Conservation (phyloP, 2,888 invertebrate species). For the Polymixis lichenea region DNA sequence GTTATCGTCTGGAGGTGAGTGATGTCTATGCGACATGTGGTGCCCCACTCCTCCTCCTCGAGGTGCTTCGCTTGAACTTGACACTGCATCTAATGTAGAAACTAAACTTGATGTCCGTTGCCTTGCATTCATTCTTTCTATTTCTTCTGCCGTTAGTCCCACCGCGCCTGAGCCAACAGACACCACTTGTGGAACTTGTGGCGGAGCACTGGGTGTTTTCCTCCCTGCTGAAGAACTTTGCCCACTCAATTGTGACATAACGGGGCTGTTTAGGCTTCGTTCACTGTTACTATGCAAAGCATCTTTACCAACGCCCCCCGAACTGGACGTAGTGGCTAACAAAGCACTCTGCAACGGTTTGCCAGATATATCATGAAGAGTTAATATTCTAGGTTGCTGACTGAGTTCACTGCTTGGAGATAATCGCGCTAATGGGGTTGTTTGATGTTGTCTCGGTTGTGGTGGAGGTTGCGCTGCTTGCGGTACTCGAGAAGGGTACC, state of each 20-base stretch:
- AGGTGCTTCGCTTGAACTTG: slow-evolving; percentile 96
- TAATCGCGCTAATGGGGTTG: slow-evolving; percentile 96
- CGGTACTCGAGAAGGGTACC: slow-evolving; percentile 94
- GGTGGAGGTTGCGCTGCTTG: slow-evolving; percentile 93
- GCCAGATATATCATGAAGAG: slow-evolving; percentile 97
- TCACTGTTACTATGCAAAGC: slow-evolving; percentile 97
- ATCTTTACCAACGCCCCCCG: slow-evolving; percentile 96
- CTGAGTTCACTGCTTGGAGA: slow-evolving; percentile 98
- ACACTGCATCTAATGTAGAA: slow-evolving; percentile 98
- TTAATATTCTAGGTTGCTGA: slow-evolving; percentile 97
- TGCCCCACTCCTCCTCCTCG: slow-evolving; percentile 92
- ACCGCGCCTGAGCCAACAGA: slow-evolving; percentile 93
- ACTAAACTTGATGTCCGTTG: slow-evolving; percentile 97
- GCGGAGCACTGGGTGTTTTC: slow-evolving; percentile 92
- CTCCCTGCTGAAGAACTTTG: slow-evolving; percentile 95
- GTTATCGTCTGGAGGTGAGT: slow-evolving; percentile 93
- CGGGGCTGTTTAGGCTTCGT: slow-evolving; percentile 97
- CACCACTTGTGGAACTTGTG: slow-evolving; percentile 92
- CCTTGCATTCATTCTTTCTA: slow-evolving; percentile 96
- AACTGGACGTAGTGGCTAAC: slow-evolving; percentile 96
- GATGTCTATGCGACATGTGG: slow-evolving; percentile 93
- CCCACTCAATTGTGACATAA: slow-evolving; percentile 97
- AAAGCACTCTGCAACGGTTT: slow-evolving; percentile 97
- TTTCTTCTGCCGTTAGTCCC: slow-evolving; percentile 98
- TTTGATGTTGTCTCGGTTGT: slow-evolving; percentile 94